Evolutionary conservation across 1,140 invertebrate species (phyloP), one percentile per base, ranked within the genome.

Genomic region (Andrena cerasifolii): DNA sequence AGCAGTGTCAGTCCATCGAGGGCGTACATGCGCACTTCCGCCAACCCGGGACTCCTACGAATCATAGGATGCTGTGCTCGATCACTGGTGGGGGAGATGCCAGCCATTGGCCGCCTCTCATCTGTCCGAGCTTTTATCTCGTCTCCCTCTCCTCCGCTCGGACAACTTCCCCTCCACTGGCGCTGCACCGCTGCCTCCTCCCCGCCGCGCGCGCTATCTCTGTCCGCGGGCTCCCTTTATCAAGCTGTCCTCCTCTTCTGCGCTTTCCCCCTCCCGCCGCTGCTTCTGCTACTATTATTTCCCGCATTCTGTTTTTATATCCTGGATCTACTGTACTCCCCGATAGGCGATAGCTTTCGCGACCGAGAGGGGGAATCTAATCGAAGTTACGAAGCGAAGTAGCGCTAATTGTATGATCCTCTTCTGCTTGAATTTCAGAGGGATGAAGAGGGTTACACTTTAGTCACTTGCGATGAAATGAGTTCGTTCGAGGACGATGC

Each of bases 51-150:
- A 78, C 82, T 65, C 82, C 83, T 84, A 85, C 83, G 78, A 85
- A 84, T 78, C 73, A 63, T 77, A 68, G 83, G 87, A 88, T 88
- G 87, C 87, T 88, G 87, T 74, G 85, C 80, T 85, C 79, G 66
- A 75, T 58, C 61, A 63, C 18, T 81, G 74, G 87, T 65, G 86
- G 75, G 65, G 70, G 73, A 70, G 77, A 68, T 33, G 45, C 47
- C 18, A 59, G 54, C 74, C 47, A 87, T 87, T 87, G 86, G 83
- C 45, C 51, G 67, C 33, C 66, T 74, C 68, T 83, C 83, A 86
- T 85, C 83, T 87, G 51, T 67, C 56, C 58, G 78, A 77, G 67
- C 78, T 82, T 87, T 87, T 86, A 87, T 87, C 86, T 87, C 54
- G 36, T 77, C 66, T 70, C 65, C 47, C 56, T 78, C 71, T 68